A percentile compares a stretch with the other conserved stretches of the same genome.
phyloP scores from a whole-genome alignment of 2,113 vertebrate genomes.

The Leptosomus discolor region DNA sequence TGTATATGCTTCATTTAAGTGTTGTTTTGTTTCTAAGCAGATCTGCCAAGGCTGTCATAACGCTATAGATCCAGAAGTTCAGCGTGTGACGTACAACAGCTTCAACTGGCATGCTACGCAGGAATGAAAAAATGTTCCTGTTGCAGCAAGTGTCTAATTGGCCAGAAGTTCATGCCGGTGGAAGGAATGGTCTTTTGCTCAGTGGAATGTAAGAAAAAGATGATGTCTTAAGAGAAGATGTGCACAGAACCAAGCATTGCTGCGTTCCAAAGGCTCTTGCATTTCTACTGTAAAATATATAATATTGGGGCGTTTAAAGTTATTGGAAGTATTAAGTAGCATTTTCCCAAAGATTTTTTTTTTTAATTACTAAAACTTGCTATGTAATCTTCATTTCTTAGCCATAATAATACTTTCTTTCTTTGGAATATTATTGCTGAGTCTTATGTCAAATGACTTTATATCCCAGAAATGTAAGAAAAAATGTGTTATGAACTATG shows the following conservation, averaged over 20 bases:
- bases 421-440: neutral
- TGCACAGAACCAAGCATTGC: neutral
- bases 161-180: conserved; percentile 91
- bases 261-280: conserved; percentile 57
- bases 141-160: conserved; percentile 90
- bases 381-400: neutral
- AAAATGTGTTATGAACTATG: neutral
- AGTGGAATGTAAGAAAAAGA: conserved; percentile 92
- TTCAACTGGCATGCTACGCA: conserved; percentile 90
- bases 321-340: conserved; percentile 20
- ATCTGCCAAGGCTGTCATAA: conserved; percentile 86
- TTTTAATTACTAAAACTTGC: neutral
- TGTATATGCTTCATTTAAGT: neutral
- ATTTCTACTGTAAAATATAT: conserved; percentile 63
- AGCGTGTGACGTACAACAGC: conserved; percentile 89
- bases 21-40: conserved; percentile 69
- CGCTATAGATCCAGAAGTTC: conserved; percentile 90
- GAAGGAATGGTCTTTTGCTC: conserved; percentile 92
- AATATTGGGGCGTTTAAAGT: conserved; percentile 29
- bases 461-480: neutral
- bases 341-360: conserved; percentile 57
- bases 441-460: neutral
- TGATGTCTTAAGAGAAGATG: conserved; percentile 62
- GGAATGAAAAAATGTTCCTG: conserved; percentile 88
- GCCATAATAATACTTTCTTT: neutral